Conservation (phyloP, 2,797 vertebrate species). For the Sebastes diploproa region DNA sequence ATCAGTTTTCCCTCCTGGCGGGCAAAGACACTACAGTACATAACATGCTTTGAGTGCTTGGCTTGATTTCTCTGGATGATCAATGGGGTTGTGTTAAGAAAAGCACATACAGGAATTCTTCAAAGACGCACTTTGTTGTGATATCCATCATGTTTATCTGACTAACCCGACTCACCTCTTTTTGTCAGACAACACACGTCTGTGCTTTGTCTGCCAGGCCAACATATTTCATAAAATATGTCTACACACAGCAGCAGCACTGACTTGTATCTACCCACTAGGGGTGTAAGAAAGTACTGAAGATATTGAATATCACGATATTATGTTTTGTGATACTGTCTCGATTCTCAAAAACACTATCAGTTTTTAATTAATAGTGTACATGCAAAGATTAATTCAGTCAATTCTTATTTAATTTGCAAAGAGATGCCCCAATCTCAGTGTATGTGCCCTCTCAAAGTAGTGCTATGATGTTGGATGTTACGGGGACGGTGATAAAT, state of each 20-base stretch:
- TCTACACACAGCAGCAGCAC: background rate
- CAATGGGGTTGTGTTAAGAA: background rate
- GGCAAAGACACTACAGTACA: background rate
- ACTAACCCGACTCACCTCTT: background rate
- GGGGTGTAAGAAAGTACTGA: too few species aligned
- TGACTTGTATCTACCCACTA: background rate
- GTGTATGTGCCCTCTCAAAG: too few species aligned
- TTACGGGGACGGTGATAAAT: too few species aligned
- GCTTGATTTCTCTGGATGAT: constrained; percentile 14
- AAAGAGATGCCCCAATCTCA: too few species aligned
- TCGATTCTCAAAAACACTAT: too few species aligned
- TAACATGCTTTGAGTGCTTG: background rate
- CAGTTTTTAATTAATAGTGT: too few species aligned
- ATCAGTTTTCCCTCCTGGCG: background rate
- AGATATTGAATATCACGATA: too few species aligned
- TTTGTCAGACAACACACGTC: constrained; percentile 1
- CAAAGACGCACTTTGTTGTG: background rate
- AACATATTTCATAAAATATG: constrained; percentile 1
- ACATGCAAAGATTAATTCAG: too few species aligned
- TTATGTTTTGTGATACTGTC: too few species aligned
- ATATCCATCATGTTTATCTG: constrained; percentile 7
- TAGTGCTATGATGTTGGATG: too few species aligned
- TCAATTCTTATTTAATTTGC: too few species aligned
- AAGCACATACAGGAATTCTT: background rate
- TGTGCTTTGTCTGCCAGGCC: background rate